Evolutionary conservation across 2,113 vertebrate species (phyloP).

Genomic region (Halcyon senegalensis): DNA sequence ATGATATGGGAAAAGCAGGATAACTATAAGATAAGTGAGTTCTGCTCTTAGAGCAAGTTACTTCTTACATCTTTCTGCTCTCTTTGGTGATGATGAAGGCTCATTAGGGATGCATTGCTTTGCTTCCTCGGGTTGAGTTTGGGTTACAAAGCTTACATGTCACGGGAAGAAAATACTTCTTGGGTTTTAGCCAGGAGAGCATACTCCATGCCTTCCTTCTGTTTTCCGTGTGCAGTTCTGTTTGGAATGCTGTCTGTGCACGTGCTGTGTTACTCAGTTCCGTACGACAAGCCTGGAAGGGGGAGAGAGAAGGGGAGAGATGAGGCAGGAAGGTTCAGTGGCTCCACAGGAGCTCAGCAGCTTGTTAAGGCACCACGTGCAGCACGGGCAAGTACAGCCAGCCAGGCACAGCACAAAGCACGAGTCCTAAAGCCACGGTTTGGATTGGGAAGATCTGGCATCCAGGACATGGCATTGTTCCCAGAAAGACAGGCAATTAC

Average conservation of each 20-base stretch:
- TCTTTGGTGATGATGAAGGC: neutral
- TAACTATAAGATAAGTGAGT: neutral
- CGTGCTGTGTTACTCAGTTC: neutral
- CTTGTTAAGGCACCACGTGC: neutral
- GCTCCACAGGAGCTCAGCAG: neutral
- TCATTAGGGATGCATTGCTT: neutral
- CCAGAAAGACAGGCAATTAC: conserved; percentile 3
- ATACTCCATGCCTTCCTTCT: neutral
- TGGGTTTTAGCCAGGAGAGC: neutral
- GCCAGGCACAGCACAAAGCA: neutral
- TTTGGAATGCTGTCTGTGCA: neutral
- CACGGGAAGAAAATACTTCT: neutral
- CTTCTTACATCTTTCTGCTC: neutral
- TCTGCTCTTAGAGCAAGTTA: neutral
- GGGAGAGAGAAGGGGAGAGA: neutral
- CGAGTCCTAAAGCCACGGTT: neutral
- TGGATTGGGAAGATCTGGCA: neutral
- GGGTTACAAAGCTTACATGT: neutral
- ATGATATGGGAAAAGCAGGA: neutral
- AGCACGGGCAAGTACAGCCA: neutral
- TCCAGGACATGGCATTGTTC: neutral
- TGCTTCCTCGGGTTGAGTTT: neutral
- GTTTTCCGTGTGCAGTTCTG: neutral
- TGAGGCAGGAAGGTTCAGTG: conserved; percentile 10
- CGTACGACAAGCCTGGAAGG: neutral